Evolutionary conservation across 92 coral and sea anemone species (phyloP), one percentile per base, ranked within the genome.

Genomic region (Epizoanthus rinbou): DNA sequence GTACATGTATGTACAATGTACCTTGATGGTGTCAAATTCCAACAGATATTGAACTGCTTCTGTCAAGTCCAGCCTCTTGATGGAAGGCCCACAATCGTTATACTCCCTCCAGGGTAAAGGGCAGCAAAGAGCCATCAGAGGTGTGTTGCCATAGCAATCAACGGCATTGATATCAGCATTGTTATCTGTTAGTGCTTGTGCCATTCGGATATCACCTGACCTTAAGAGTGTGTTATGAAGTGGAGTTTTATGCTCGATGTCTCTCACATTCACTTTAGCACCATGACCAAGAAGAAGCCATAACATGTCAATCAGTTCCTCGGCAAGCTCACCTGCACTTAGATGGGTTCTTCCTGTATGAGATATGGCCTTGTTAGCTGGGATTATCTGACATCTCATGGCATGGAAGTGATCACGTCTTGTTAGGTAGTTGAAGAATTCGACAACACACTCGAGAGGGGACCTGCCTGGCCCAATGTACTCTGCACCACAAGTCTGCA

Each of bases 231-330:
- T 91, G 47, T 85, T 84, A 64, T 93, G 97, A 19, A 93, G 39
- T 21, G 94, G 97, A 5, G 97, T 93, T 67, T 93, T 93, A 75
- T 88, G 63, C 58, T 93, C 97, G 23, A 84, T 82, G 69, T 93
- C 97, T 53, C 89, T 63, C 35, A 93, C 88, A 67, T 93, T 88
- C 23, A 93, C 97, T 59, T 93, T 86, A 10, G 93, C 97, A 45
- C 97, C 97, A 54, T 76, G 97, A 0, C 97, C 97, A 10, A 93
- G 90, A 19, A 93, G 76, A 31, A 91, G 45, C 97, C 97, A 93
- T 8, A 73, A 73, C 83, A 89, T 64, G 79, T 90, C 84, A 22
- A 93, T 71, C 58, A 93, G 71, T 50, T 93, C 97, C 80, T 93
- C 97, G n/a, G 75, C 74, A 18, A 93, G 83, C 58, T 91, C 94